Percentiles rank a stretch among this genome's conserved stretches.
Conservation (phyloP, 2,113 vertebrate genomes). For the Centropus unirufus region DNA sequence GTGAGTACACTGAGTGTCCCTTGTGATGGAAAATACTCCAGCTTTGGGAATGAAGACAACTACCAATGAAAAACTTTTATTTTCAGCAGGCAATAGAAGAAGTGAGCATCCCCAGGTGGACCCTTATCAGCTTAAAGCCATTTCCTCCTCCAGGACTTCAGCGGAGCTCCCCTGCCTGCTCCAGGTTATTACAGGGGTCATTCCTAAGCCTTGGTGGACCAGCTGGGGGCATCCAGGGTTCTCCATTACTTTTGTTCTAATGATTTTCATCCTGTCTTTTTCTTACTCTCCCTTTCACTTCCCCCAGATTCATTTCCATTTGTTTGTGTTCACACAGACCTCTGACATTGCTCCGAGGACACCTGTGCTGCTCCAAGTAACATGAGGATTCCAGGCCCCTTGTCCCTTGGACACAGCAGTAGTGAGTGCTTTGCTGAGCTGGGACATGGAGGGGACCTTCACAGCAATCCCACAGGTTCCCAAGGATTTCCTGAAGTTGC, state of each 20-base stretch:
- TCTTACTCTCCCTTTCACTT: neutral
- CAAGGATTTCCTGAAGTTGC: no score
- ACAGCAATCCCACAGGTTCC: no score
- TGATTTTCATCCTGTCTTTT: neutral
- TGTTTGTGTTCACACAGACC: neutral
- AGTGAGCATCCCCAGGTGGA: neutral
- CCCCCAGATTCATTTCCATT: neutral
- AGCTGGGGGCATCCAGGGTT: no score
- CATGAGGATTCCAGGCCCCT: neutral
- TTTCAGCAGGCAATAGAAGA: neutral
- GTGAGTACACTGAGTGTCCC: neutral
- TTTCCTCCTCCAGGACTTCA: neutral
- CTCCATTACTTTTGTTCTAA: neutral
- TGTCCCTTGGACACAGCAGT: neutral
- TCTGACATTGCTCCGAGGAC: neutral
- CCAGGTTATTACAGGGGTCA: neutral
- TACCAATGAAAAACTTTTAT: neutral
- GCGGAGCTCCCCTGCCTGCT: no score
- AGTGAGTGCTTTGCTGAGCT: no score
- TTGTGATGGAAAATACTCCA: neutral
- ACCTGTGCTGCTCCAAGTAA: neutral
- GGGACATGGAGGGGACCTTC: no score
- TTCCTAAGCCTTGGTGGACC: neutral
- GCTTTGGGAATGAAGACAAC: neutral
- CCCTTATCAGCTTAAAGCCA: neutral